Percentiles rank a stretch among this genome's conserved stretches.
Conservation (phyloP, 2,888 invertebrate species). For the Trichacis sp. region DNA sequence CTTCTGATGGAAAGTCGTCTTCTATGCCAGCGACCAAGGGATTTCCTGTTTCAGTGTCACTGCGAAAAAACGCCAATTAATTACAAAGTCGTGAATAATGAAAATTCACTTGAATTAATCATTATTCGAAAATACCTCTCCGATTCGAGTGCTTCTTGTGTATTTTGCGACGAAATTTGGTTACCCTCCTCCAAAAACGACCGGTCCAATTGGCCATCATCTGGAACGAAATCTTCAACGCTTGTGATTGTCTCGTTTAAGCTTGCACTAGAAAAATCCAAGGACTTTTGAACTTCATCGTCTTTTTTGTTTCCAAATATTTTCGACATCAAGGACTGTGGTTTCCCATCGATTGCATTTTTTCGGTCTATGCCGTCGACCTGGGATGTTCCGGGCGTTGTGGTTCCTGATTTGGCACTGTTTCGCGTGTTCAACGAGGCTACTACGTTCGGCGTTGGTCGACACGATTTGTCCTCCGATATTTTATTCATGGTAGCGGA, state of each 20-base stretch:
- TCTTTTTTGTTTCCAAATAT: constrained; percentile 62
- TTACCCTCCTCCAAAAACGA: constrained; percentile 80
- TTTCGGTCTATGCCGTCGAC: constrained; percentile 43
- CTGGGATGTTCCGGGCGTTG: constrained; percentile 41
- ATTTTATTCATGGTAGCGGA: constrained; percentile 41
- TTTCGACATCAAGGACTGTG: constrained; percentile 61
- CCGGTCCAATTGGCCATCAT: constrained; percentile 80
- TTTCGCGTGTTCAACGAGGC: constrained; percentile 30
- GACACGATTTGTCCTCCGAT: constrained; percentile 37
- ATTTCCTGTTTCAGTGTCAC: constrained; percentile 80
- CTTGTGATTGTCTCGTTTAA: constrained; percentile 64
- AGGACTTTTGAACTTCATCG: constrained; percentile 57
- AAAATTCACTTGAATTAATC: too few species aligned
- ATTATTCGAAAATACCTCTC: too few species aligned
- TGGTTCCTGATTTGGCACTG: constrained; percentile 9
- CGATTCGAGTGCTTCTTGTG: constrained; percentile 69
- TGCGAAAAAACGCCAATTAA: too few species aligned
- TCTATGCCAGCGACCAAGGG: constrained; percentile 86
- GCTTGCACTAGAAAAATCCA: constrained; percentile 38
- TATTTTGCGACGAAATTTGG: constrained; percentile 65
- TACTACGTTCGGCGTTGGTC: constrained; percentile 34
- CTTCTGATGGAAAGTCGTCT: constrained; percentile 84
- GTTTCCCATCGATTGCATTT: constrained; percentile 45
- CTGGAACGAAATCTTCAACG: constrained; percentile 81
- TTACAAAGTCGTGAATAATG: too few species aligned